A percentile compares a stretch with the other conserved stretches of the same genome.
Conservation (phyloP, 2,113 vertebrate species). For the Melanerpes formicivorus region DNA sequence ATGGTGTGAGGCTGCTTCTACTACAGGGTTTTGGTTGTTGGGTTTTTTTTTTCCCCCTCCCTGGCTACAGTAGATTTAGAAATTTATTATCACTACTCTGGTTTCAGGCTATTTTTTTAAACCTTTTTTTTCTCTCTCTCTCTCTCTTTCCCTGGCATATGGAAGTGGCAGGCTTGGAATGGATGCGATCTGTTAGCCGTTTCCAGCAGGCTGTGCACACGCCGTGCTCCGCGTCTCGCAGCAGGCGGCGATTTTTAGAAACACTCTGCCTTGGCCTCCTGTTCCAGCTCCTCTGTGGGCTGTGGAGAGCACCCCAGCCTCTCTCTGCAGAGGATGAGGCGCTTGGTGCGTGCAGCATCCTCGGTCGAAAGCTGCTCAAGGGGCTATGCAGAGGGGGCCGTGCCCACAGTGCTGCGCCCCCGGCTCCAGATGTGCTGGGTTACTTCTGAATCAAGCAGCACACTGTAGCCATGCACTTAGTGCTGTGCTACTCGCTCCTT, state of each 20-base stretch:
- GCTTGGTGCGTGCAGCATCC: background rate
- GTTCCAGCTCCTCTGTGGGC: background rate
- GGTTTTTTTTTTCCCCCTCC: too few relatives aligned
- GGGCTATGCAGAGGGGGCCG: background rate
- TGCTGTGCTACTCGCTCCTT: fast-evolving
- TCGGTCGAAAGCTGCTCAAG: background rate
- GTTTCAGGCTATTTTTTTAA: background rate
- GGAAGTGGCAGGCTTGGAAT: background rate
- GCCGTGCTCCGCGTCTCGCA: fast-evolving
- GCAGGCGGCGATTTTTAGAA: background rate
- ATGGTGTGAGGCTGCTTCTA: background rate
- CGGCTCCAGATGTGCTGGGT: background rate
- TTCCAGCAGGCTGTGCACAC: background rate
- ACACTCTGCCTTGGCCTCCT: fast-evolving
- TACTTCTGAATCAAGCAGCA: background rate
- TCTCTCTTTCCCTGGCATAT: background rate
- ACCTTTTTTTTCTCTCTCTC: fast-evolving
- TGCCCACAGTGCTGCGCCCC: fast-evolving
- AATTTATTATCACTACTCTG: conserved; percentile 10
- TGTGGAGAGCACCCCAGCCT: background rate
- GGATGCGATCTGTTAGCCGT: background rate
- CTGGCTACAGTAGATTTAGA: background rate
- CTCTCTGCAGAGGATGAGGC: background rate
- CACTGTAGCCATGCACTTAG: fast-evolving
- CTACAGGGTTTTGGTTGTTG: background rate